Base-by-base conservation (phyloP, 2,797 vertebrate genomes). In the Podarcis lilfordi region DNA sequence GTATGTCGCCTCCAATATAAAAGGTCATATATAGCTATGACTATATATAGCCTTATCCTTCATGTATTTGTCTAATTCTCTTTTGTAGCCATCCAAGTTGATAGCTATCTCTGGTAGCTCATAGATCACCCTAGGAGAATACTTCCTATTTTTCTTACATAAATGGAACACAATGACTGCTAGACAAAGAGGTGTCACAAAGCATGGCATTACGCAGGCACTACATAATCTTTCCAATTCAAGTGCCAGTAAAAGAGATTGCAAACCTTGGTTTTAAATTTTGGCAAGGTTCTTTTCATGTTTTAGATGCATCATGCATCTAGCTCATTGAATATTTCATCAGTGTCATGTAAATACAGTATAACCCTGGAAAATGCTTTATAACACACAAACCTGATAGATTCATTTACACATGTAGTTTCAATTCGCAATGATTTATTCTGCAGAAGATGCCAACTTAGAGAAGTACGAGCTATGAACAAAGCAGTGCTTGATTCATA, bases 401-500 rank as follows among this genome's bases (percentile, higher is more conserved):
- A 40, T 13, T 45, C 79, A 32, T 9, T 74, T 84, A 79, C 23
- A 74, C 50, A n/a, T 64, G 6, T 15, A 78, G 32, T 76, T 68
- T 88, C 61, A 32, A 55, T 59, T 78, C 66, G 45, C 83, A 88
- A 92, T 27, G n/a, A 92, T 72, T 86, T 55, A 86, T 71, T 84
- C 84, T 61, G 6, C 76, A 77, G 90, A 40, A 86, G 83, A 88
- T 43, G 40, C 87, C 94, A 95, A 88, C 69, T 86, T 90, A 29
- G 66, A 80, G 25, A 88, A 64, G 21, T 37, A 88, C 55, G 74
- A 69, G 1, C 80, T 5, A 86, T 82, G n/a, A 37, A 55, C 37
- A 89, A 92, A 90, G 50, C 64, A 80, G 66, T 78, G 75, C 43
- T 86, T 89, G 85, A 93, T 89, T 92, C 91, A 72, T 69, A 85